These are phyloP conservation scores for Acleris cristana DNA, from an alignment of 2,888 invertebrate species.

Conservation along the genomic window DNA sequence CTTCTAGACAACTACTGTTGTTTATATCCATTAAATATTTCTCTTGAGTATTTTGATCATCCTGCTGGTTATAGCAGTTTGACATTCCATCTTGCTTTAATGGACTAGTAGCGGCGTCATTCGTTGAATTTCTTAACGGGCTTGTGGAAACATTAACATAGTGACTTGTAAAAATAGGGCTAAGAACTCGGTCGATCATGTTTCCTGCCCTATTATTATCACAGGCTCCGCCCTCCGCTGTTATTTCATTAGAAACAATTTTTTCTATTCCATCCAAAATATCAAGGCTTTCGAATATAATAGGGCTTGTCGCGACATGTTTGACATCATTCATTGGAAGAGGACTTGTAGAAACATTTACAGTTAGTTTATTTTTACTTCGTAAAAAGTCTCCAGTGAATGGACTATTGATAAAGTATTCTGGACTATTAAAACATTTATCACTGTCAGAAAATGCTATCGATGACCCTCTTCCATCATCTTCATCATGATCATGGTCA, in stretches of 20 bases:
- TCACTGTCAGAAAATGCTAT: constrained; percentile 67
- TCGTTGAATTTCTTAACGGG: constrained; percentile 38
- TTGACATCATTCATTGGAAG: constrained; percentile 29
- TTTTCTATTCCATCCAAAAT: constrained; percentile 1
- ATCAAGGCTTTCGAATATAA: constrained; percentile 36
- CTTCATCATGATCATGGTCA: constrained; percentile 47
- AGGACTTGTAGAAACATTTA: constrained; percentile 45
- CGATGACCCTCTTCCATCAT: constrained; percentile 75
- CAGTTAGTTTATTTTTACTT: constrained; percentile 33
- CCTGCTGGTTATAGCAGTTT: constrained; percentile 1
- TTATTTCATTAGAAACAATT: constrained; percentile 4
- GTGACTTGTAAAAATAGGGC: constrained; percentile 44
- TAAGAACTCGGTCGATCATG: constrained; percentile 44
- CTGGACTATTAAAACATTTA: constrained; percentile 65
- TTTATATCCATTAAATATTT: constrained; percentile 57
- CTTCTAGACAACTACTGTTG: constrained; percentile 50
- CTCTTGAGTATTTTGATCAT: constrained; percentile 39
- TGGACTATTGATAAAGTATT: constrained; percentile 53
- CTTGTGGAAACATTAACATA: constrained; percentile 44
- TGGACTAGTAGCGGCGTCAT: constrained; percentile 38
- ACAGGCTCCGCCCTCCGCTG: too few relatives aligned
- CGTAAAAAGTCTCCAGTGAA: constrained; percentile 25
- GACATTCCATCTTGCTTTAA: constrained; percentile 12
- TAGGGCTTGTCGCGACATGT: constrained; percentile 44
- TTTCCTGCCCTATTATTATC: not conserved